These are phyloP conservation scores for Chrysomela aeneicollis DNA, from an alignment of 2,888 invertebrate genomes.

Conservation along the genomic window DNA sequence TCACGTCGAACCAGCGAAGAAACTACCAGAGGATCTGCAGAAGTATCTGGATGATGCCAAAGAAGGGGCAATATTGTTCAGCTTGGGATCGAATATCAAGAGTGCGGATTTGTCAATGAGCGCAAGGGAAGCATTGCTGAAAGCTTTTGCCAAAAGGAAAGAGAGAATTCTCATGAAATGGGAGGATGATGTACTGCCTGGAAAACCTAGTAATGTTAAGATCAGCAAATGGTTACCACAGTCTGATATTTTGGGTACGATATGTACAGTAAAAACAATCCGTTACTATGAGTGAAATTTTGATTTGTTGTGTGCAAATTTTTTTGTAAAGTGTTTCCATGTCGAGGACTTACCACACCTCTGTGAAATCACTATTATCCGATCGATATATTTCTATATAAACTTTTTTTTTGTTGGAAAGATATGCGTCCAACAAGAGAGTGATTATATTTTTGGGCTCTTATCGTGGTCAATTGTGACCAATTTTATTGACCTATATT, in stretches of 20 bases:
- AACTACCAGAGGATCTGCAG: constrained; percentile 60
- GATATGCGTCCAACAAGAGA: too few species aligned
- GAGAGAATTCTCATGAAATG: constrained; percentile 75
- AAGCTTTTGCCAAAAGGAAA: constrained; percentile 66
- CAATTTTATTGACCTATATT: too few species aligned
- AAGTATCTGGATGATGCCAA: constrained; percentile 63
- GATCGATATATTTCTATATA: too few species aligned
- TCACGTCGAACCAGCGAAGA: constrained; percentile 54
- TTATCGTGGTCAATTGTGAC: too few species aligned
- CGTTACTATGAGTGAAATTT: too few species aligned
- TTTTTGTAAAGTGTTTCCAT: too few species aligned
- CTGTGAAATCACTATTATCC: too few species aligned
- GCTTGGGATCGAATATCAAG: constrained; percentile 67
- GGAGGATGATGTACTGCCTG: constrained; percentile 62
- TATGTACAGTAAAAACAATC: background rate
- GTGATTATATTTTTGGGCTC: too few species aligned
- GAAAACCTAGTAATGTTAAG: constrained; percentile 56
- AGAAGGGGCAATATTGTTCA: constrained; percentile 66
- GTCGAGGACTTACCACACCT: too few species aligned
- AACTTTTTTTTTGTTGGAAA: too few species aligned
- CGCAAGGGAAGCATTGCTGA: constrained; percentile 64
- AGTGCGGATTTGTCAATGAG: constrained; percentile 64
- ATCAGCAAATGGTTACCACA: constrained; percentile 50
- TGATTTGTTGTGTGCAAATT: too few species aligned
- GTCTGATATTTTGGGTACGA: constrained; percentile 47